Percentiles rank a stretch among this genome's conserved stretches.
Conservation (phyloP, 2,888 invertebrate genomes). For the Argyresthia albistria region DNA sequence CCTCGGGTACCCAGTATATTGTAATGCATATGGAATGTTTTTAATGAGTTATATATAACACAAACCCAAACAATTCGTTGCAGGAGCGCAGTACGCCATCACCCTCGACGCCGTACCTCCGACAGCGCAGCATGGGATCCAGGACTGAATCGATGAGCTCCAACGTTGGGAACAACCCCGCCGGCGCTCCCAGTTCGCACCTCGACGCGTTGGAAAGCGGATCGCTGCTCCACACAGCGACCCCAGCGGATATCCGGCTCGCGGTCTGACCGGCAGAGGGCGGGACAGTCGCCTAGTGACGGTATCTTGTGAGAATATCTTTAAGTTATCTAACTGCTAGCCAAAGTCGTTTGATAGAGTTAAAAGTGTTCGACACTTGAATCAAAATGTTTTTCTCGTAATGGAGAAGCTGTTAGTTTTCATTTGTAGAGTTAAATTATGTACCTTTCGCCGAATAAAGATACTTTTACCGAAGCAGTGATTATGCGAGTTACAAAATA, state of each 20-base stretch:
- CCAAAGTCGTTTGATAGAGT: no score
- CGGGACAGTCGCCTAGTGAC: neutral
- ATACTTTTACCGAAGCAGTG: no score
- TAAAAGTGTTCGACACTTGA: no score
- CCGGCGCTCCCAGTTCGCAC: conserved; percentile 29
- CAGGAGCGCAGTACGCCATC: conserved; percentile 73
- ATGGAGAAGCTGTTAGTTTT: no score
- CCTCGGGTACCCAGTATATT: no score
- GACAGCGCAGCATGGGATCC: conserved; percentile 81
- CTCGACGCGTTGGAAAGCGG: conserved; percentile 61
- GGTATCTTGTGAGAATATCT: no score
- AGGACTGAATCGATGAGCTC: conserved; percentile 58
- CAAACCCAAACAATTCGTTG: neutral
- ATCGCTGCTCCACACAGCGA: conserved; percentile 53
- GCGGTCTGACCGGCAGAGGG: conserved; percentile 39
- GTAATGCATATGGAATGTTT: no score
- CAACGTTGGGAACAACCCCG: conserved; percentile 27
- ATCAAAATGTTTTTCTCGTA: no score
- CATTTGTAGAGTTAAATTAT: no score
- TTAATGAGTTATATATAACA: neutral
- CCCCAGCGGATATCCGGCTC: conserved; percentile 32
- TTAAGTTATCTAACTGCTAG: no score
- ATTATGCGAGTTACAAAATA: no score
- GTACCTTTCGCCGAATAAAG: no score
- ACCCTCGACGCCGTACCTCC: conserved; percentile 84